Conservation (phyloP, 2,888 invertebrate genomes). For the Linnaemya tessellans region DNA sequence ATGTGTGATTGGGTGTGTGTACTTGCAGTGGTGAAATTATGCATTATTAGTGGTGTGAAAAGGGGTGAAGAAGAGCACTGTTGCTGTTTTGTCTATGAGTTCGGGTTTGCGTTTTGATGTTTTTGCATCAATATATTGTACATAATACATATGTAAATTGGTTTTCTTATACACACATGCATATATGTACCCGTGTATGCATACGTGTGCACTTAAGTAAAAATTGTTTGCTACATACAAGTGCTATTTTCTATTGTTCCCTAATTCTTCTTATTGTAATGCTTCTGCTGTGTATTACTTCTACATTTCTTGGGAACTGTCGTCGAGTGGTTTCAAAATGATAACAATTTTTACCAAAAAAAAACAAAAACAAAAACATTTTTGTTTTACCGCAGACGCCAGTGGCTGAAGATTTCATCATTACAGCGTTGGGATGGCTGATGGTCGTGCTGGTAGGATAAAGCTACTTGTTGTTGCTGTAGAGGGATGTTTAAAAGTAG, state of each 20-base stretch:
- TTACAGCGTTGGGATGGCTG: background rate
- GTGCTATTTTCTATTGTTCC: background rate
- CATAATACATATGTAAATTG: too few relatives aligned
- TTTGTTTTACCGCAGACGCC: conserved; percentile 52
- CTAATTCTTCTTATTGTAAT: background rate
- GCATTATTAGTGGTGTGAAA: too few relatives aligned
- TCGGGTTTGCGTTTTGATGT: too few relatives aligned
- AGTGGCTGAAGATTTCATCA: conserved; percentile 38
- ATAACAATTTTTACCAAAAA: background rate
- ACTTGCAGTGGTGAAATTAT: too few relatives aligned
- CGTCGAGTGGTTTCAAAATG: conserved; percentile 28
- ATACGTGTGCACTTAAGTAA: too few relatives aligned
- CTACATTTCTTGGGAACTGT: background rate
- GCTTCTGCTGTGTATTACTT: background rate
- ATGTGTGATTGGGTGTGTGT: too few relatives aligned
- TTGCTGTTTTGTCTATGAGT: too few relatives aligned
- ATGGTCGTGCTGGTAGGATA: background rate
- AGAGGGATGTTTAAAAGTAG: background rate
- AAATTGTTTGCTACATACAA: background rate
- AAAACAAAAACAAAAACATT: background rate
- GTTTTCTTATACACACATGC: too few relatives aligned
- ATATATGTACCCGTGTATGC: too few relatives aligned
- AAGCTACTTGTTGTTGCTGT: background rate
- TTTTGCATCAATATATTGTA: too few relatives aligned
- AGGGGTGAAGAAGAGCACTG: too few relatives aligned